Evolutionary conservation across 2,888 invertebrate genomes (phyloP), one percentile per base, ranked within the genome.

Genomic region (Tenthredo distinguenda): DNA sequence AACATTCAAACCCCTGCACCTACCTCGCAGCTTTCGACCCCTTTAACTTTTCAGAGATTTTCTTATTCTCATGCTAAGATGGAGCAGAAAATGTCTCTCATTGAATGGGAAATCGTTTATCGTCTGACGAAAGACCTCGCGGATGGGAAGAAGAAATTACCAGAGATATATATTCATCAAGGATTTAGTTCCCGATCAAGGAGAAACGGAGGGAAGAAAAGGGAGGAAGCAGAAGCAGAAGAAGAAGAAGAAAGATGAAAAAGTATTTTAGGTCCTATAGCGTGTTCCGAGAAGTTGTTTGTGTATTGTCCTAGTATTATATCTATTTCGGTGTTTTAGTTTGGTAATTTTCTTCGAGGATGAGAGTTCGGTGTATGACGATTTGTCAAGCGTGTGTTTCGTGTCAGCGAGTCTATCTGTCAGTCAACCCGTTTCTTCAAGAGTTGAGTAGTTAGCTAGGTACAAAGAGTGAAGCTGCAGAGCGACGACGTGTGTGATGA

Each of bases 351-450:
- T 50, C 68, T 34, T 55, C 55, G 47, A 81, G 62, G 58, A 62
- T 37, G 40, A 37, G 81, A 62, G 40, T 62, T 81, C 37, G 50
- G 31, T 58, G 81, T 81, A 62, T 81, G 81, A 81, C 81, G 81
- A 81, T 81, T 81, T 81, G 81, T 81, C 81, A 81, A 58, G 62
- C 81, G 81, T 81, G 81, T 81, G 62, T 81, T 81, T 81, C 62
- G 62, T 81, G 81, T 81, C 81, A 81, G 81, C 81, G 40, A 50
- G 81, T 81, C 81, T 62, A 81, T 81, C 81, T 81, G 81, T 81
- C 81, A 81, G 81, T 81, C 81, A 81, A 62, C 81, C 55, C 81
- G 62, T 34, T 21, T 62, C 37, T 58, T 40, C 81, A 4, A 74
- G 43, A 74, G 43, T 43, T 12, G 74, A 40, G 74, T 74, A 74